These are phyloP conservation scores for Echinometra lucunter DNA, from an alignment of 53 echinoderm and acorn worm genomes.

Conservation along the genomic window DNA sequence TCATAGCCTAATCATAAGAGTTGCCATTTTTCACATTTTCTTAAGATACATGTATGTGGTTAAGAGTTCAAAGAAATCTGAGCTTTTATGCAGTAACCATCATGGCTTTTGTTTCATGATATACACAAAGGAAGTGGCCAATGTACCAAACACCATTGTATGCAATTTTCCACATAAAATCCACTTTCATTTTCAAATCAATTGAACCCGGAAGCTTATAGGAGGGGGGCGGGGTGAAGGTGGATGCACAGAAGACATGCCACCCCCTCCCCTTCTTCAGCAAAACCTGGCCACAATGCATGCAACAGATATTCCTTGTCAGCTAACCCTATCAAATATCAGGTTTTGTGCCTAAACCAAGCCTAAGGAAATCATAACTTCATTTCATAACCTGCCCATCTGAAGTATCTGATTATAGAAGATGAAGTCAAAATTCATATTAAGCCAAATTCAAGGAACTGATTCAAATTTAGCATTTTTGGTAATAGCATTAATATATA, in stretches of 20 bases:
- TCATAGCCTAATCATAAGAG: too few species aligned
- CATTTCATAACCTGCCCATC: background rate
- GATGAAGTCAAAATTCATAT: too few species aligned
- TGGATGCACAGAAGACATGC: background rate
- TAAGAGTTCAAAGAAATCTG: background rate
- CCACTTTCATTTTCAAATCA: slow-evolving; percentile 28
- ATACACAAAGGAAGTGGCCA: background rate
- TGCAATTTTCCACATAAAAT: background rate
- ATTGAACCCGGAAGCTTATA: background rate
- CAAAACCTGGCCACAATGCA: too few species aligned
- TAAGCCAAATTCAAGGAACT: too few species aligned
- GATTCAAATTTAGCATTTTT: too few species aligned
- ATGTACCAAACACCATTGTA: background rate
- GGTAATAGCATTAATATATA: too few species aligned
- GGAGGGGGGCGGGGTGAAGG: background rate
- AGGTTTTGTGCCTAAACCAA: background rate
- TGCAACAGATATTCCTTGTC: too few species aligned
- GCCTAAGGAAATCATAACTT: background rate
- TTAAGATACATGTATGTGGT: too few species aligned
- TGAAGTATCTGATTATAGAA: too few species aligned
- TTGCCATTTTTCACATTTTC: too few species aligned
- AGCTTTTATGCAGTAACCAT: background rate
- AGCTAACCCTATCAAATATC: background rate
- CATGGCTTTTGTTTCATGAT: background rate
- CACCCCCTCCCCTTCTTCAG: too few species aligned